A percentile compares a stretch with the other conserved stretches of the same genome.
These are phyloP conservation scores for Gulo gulo DNA, from an alignment of 2,113 vertebrate species.

Conservation along the genomic window DNA sequence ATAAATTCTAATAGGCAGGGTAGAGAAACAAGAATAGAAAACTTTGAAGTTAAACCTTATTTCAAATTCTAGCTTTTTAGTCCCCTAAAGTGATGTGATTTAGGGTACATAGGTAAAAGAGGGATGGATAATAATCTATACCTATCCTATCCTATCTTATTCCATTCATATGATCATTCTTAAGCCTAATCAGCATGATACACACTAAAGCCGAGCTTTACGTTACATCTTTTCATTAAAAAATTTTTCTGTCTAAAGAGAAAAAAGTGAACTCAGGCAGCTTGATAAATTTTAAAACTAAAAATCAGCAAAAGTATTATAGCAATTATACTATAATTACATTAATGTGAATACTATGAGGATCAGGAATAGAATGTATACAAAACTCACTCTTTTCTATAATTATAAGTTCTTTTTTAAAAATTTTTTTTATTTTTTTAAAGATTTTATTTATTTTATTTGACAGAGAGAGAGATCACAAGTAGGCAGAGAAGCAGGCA, in stretches of 20 bases:
- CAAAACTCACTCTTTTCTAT: background rate
- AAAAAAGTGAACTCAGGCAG: background rate
- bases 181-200: background rate
- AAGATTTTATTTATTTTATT: too few relatives aligned
- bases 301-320: background rate
- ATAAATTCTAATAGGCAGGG: background rate
- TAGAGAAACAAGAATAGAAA: background rate
- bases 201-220: background rate
- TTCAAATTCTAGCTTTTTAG: background rate
- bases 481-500: too few relatives aligned
- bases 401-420: too few relatives aligned
- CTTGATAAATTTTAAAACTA: background rate
- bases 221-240: background rate
- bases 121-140: background rate
- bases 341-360: background rate
- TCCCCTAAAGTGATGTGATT: background rate
- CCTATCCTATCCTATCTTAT: background rate
- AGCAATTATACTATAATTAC: background rate
- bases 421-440: too few relatives aligned
- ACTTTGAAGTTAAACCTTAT: background rate
- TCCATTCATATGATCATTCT: background rate
- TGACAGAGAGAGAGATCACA: too few relatives aligned
- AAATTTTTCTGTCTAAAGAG: background rate
- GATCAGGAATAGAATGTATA: background rate
- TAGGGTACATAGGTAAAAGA: background rate